Evolutionary conservation across 2,888 invertebrate genomes (phyloP).

Genomic region (Ypsolopha sequella): DNA sequence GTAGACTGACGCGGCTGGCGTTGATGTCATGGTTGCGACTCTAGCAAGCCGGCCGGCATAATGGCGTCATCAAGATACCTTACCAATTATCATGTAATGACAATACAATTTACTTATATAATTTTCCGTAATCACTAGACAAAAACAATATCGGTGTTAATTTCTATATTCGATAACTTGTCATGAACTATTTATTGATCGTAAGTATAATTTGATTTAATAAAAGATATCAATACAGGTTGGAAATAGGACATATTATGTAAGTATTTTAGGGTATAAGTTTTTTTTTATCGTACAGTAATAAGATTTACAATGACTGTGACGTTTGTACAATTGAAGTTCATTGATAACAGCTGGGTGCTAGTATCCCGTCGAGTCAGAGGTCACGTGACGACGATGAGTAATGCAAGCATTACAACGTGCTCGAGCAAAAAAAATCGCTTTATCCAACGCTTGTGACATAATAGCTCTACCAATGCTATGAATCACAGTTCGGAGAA

Average conservation of each 20-base stretch:
- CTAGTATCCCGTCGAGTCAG: slow-evolving; percentile 18
- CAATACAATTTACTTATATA: not conserved
- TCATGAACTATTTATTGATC: no score
- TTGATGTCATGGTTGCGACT: slow-evolving; percentile 46
- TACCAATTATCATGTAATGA: not conserved
- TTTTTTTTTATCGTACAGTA: not conserved
- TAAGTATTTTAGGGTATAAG: not conserved
- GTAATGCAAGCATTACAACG: slow-evolving; percentile 25
- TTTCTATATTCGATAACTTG: no score
- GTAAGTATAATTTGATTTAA: no score
- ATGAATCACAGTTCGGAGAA: slow-evolving; percentile 33
- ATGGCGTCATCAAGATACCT: not conserved
- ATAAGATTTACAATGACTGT: not conserved
- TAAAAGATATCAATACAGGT: not conserved
- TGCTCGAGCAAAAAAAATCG: slow-evolving; percentile 35
- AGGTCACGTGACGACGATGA: slow-evolving; percentile 26
- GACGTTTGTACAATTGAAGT: not conserved
- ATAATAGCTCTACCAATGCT: slow-evolving; percentile 21
- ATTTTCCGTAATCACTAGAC: not conserved
- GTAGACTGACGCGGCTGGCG: slow-evolving; percentile 43
- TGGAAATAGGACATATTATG: not conserved
- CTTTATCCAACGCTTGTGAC: slow-evolving; percentile 14
- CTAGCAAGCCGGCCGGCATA: not conserved
- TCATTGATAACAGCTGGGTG: slow-evolving; percentile 37
- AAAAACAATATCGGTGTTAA: no score